phyloP scores from a whole-genome alignment of 2,888 invertebrate genomes.

The Carpatolechia fugitivella region DNA sequence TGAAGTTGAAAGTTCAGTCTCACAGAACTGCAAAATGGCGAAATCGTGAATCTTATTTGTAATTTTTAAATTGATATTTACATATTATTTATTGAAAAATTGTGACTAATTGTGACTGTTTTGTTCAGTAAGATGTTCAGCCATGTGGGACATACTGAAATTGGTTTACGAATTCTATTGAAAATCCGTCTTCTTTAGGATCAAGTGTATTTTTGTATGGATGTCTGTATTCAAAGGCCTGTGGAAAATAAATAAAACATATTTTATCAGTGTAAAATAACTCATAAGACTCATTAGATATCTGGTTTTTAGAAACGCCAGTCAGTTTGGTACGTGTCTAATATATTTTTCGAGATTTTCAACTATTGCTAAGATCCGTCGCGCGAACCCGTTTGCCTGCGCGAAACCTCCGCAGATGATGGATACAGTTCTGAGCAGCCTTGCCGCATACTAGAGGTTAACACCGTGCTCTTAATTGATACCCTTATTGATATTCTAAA shows the following conservation, averaged over 20 bases:
- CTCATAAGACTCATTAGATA: not conserved
- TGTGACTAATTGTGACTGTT: too few relatives aligned
- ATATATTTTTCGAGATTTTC: not conserved
- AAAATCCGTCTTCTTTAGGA: not conserved
- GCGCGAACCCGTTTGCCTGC: not conserved
- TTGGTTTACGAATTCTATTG: not conserved
- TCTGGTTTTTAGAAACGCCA: not conserved
- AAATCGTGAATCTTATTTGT: too few relatives aligned
- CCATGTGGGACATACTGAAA: not conserved
- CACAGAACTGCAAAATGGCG: too few relatives aligned
- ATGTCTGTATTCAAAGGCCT: not conserved
- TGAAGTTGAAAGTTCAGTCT: too few relatives aligned
- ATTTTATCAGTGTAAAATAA: not conserved
- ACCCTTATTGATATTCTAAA: too few relatives aligned
- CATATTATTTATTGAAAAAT: too few relatives aligned
- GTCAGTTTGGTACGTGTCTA: not conserved
- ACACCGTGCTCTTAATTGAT: too few relatives aligned
- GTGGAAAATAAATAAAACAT: not conserved
- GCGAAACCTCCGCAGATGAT: not conserved
- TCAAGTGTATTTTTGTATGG: not conserved
- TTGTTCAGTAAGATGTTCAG: not conserved
- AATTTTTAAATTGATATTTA: too few relatives aligned
- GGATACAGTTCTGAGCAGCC: too few relatives aligned
- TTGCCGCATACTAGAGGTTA: too few relatives aligned
- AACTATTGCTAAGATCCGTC: not conserved